Base-by-base conservation (phyloP, 2,888 invertebrate species). In the Morpho deidamia region DNA sequence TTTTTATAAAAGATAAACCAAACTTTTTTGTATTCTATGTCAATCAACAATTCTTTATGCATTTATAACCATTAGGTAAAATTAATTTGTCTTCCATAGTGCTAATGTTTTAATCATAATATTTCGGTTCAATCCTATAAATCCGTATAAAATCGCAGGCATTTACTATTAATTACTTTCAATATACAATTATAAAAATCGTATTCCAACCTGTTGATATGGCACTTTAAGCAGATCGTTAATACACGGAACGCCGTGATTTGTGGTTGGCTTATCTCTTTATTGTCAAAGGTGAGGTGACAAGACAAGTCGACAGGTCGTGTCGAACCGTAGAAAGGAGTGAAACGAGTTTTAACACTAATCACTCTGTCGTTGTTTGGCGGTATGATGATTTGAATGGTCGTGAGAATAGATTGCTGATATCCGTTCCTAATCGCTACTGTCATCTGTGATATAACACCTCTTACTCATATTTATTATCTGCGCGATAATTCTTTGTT, bases 241-340 rank as follows among this genome's bases (percentile, higher is more conserved):
- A 9, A 33, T 8, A 7, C 23, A 12, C 34, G 11, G 11, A 11
- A 34, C 34, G 33, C 8, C 34, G 34, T 10, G 33, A 7, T 43
- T 44, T 33, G 14, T 34, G 44, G 8, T 12, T 44, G 9, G 11
- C 44, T 42, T 44, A 34, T 44, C 44, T 44, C 44, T 23, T 23
- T 44, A 44, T 44, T 51, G 51, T 51, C 51, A 55, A 34, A 56
- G 32, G 12, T 11, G 37, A 51, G 38, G 39, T 9, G 46, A 44
- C 35, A 44, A 12, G 44, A 44, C 47, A 40, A 14, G 48, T 45
- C 37, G 51, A 52, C 52, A 48, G 35, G 44, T 44, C 44, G 44
- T 33, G 44, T 44, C 44, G 35, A 33, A 10, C 45, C 44, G 53
- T 56, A 53, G 56, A 56, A 56, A 56, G 53, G 53, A 33, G 49